These are phyloP conservation scores for Rhinolophus ferrumequinum DNA, from an alignment of 2,113 vertebrate genomes.

Conservation along the genomic window DNA sequence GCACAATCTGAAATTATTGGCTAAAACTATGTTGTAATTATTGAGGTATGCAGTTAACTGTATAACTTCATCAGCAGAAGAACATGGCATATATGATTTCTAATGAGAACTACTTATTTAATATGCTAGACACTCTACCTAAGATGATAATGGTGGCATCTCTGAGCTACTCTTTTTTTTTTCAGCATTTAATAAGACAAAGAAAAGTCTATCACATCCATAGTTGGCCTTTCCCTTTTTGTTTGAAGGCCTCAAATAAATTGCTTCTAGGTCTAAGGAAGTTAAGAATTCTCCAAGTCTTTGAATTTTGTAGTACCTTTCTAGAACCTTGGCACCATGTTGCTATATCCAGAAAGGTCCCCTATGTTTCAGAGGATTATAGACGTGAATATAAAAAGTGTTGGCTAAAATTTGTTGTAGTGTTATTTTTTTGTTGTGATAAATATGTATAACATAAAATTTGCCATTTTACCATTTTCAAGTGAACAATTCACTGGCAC, in stretches of 20 bases:
- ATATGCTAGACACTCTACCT: not conserved
- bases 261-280: not conserved
- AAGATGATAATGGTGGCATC: not conserved
- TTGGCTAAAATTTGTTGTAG: not conserved
- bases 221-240: not conserved
- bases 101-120: not conserved
- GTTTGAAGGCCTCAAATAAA: constrained; percentile 27
- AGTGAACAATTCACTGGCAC: not conserved
- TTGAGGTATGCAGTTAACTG: not conserved
- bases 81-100: not conserved
- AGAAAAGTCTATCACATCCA: not conserved
- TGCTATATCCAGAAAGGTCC: not conserved
- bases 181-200: constrained; percentile 10
- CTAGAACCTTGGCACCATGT: not conserved
- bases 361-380: not conserved
- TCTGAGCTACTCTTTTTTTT: not conserved
- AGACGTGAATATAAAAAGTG: not conserved
- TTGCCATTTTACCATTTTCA: not conserved
- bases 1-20: not conserved
- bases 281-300: not conserved
- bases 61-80: not conserved
- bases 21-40: not conserved
- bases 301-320: not conserved
- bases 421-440: not conserved
- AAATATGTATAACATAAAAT: not conserved